Evolutionary conservation across 2,888 invertebrate genomes (phyloP).

Genomic region (Drosophila parthenogenetica): DNA sequence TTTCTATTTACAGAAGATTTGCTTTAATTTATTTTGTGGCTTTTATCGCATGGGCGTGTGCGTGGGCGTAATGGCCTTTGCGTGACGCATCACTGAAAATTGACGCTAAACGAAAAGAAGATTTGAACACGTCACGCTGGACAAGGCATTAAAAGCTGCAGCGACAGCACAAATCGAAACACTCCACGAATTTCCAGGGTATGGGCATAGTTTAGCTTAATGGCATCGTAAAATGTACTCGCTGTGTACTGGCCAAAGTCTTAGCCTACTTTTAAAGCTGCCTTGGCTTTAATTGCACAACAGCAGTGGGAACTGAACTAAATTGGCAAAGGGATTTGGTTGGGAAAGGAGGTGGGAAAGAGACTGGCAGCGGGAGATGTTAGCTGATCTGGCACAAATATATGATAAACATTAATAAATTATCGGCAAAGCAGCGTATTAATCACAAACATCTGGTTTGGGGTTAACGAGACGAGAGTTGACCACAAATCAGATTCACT

Average conservation of each 20-base stretch:
- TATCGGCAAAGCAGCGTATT: conserved; percentile 70
- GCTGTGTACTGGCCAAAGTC: conserved; percentile 28
- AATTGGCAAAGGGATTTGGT: conserved; percentile 6
- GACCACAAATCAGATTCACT: conserved; percentile 79
- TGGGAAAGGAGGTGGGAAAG: no score
- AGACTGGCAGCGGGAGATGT: no score
- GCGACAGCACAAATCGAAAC: conserved; percentile 52
- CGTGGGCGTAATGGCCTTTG: conserved; percentile 54
- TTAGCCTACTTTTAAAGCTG: conserved; percentile 69
- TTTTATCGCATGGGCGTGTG: conserved; percentile 63
- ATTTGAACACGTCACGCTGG: conserved; percentile 48
- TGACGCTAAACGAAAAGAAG: conserved; percentile 30
- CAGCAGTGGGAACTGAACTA: conserved; percentile 27
- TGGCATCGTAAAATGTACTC: conserved; percentile 66
- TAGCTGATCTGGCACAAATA: conserved; percentile 16
- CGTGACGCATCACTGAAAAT: conserved; percentile 48
- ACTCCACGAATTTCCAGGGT: conserved; percentile 17
- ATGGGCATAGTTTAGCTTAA: conserved; percentile 76
- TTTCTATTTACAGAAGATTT: conserved; percentile 3
- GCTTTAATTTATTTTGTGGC: background rate
- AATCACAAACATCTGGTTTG: conserved; percentile 60
- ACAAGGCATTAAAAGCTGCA: conserved; percentile 69
- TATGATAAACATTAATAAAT: conserved; percentile 76
- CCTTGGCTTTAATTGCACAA: conserved; percentile 55
- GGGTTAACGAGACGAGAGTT: conserved; percentile 66